Evolutionary conservation across 2,113 vertebrate genomes (phyloP).

Genomic region (Rousettus leschenaultii): DNA sequence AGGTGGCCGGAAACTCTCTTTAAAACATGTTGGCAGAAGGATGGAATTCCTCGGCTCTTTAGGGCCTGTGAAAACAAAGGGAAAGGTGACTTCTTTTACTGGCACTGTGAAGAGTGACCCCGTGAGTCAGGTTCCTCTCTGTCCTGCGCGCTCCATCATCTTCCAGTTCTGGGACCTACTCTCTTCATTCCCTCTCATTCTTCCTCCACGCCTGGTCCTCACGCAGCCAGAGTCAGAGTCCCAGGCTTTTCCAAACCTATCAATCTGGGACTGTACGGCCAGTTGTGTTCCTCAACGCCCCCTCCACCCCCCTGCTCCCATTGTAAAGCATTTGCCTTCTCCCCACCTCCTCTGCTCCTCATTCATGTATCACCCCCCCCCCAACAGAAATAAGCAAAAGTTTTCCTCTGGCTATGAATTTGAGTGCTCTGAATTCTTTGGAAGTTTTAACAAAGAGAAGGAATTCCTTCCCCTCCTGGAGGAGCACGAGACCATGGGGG

Average conservation of each 20-base stretch:
- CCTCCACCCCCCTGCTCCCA: too few species aligned
- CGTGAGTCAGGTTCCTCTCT: not conserved
- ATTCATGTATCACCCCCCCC: not conserved
- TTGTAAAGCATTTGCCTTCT: not conserved
- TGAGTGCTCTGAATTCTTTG: not conserved
- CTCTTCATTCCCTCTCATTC: fast-evolving
- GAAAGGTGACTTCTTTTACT: not conserved
- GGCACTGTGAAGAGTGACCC: not conserved
- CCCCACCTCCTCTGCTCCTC: too few species aligned
- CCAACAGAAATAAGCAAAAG: not conserved
- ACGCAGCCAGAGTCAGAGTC: not conserved
- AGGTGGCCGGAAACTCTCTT: constrained; percentile 39
- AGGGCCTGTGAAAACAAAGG: constrained; percentile 76
- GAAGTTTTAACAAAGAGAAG: not conserved
- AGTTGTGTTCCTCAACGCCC: fast-evolving
- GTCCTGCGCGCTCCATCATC: not conserved
- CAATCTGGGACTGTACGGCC: too few species aligned
- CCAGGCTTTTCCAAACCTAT: not conserved
- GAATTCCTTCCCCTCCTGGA: not conserved
- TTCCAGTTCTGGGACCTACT: not conserved
- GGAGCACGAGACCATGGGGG: fast-evolving
- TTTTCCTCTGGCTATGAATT: not conserved
- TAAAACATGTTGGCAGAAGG: not conserved
- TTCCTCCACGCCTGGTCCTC: not conserved
- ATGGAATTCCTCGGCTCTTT: constrained; percentile 24